phyloP scores from a whole-genome alignment of 2,888 invertebrate genomes.

The Sphaerophoria taeniata region DNA sequence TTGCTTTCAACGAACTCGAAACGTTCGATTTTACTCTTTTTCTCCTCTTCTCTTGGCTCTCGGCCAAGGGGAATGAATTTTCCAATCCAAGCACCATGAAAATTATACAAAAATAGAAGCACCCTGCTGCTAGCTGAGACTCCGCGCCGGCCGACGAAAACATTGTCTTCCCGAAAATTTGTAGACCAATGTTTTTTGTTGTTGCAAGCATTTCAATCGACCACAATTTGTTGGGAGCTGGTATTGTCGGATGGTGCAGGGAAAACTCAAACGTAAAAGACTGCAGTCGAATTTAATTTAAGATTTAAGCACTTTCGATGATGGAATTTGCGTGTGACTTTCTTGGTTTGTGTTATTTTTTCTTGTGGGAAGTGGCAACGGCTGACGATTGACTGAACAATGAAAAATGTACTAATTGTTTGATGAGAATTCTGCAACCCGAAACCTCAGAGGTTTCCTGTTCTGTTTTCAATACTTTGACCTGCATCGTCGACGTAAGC shows the following conservation, averaged over 20 bases:
- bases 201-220: slow-evolving; percentile 44
- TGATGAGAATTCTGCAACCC: slow-evolving; percentile 21
- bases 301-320: slow-evolving; percentile 44
- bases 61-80: slow-evolving; percentile 62
- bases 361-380: background rate
- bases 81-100: slow-evolving; percentile 48
- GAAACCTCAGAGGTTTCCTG: background rate
- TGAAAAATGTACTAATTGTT: slow-evolving; percentile 51
- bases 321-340: slow-evolving; percentile 29
- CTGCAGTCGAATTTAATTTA: slow-evolving; percentile 42
- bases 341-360: background rate
- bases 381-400: slow-evolving; percentile 28
- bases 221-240: slow-evolving; percentile 8
- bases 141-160: slow-evolving; percentile 27
- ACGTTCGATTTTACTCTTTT: slow-evolving; percentile 33
- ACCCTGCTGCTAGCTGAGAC: slow-evolving; percentile 17
- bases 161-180: slow-evolving; percentile 53
- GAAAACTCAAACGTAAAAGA: background rate
- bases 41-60: slow-evolving; percentile 40
- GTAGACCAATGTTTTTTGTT: slow-evolving; percentile 55
- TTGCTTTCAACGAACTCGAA: slow-evolving; percentile 1
- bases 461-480: background rate
- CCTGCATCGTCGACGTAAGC: background rate
- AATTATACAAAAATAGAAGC: slow-evolving; percentile 59
- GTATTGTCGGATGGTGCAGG: background rate